phyloP scores from a whole-genome alignment of 2,888 invertebrate genomes.

The Amiota minor region DNA sequence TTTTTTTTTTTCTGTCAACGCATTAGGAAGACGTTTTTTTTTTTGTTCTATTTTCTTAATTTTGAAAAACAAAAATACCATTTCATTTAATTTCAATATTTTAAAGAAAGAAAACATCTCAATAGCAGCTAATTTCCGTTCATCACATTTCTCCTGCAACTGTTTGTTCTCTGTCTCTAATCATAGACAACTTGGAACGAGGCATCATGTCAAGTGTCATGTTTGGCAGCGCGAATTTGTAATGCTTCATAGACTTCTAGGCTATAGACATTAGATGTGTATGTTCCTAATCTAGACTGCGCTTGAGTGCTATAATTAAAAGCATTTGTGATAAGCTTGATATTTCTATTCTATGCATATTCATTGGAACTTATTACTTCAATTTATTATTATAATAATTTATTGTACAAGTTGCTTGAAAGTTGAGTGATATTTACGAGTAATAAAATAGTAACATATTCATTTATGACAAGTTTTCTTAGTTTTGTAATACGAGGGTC shows the following conservation, averaged over 20 bases:
- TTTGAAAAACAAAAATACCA: neutral
- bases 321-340: conserved; percentile 16
- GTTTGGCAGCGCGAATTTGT: conserved; percentile 21
- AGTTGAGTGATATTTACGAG: too few relatives aligned
- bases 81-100: neutral
- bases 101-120: conserved; percentile 57
- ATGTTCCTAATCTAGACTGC: conserved; percentile 15
- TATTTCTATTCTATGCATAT: conserved; percentile 12
- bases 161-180: neutral
- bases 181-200: neutral
- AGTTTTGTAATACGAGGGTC: too few relatives aligned
- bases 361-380: neutral
- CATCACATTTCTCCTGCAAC: conserved; percentile 31
- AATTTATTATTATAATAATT: neutral
- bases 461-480: too few relatives aligned
- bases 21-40: neutral
- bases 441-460: too few relatives aligned
- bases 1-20: conserved; percentile 5
- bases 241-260: conserved; percentile 6
- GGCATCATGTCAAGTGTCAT: conserved; percentile 47
- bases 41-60: conserved; percentile 18
- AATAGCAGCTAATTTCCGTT: conserved; percentile 53
- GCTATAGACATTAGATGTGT: neutral
- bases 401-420: too few relatives aligned
- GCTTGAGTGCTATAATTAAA: conserved; percentile 20